These are phyloP conservation scores for Hydraecia micacea DNA, from an alignment of 2,888 invertebrate species.

Conservation along the genomic window DNA sequence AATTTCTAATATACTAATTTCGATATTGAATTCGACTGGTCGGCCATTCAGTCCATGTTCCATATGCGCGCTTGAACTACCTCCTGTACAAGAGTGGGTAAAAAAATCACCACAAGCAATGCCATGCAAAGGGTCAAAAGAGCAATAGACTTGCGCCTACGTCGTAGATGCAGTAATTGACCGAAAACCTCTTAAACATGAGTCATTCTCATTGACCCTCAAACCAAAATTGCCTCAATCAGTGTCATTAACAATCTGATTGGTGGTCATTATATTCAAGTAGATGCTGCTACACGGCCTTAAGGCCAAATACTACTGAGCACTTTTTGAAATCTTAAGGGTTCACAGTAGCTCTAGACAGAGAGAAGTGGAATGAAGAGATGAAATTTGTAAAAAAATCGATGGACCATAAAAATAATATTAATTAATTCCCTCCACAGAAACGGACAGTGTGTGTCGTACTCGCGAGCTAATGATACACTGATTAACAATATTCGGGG, in stretches of 20 bases:
- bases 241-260: not conserved
- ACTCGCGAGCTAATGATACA: slow-evolving; percentile 86
- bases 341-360: too few relatives aligned
- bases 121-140: not conserved
- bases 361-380: too few relatives aligned
- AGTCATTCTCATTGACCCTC: slow-evolving; percentile 7
- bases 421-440: slow-evolving; percentile 40
- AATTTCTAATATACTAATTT: too few relatives aligned
- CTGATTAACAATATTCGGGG: slow-evolving; percentile 90
- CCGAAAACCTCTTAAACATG: slow-evolving; percentile 14
- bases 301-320: too few relatives aligned
- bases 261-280: slow-evolving; percentile 12
- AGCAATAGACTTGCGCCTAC: not conserved
- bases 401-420: slow-evolving; percentile 2
- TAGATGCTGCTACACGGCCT: not conserved
- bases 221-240: slow-evolving; percentile 10
- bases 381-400: not conserved
- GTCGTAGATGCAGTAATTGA: slow-evolving; percentile 6
- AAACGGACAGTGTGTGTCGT: slow-evolving; percentile 75
- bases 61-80: not conserved
- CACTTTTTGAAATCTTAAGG: too few relatives aligned
- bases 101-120: not conserved
- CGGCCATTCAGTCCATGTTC: not conserved
- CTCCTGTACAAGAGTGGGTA: not conserved
- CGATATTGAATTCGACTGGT: not conserved